Percentiles rank a stretch among this genome's conserved stretches.
phyloP scores from a whole-genome alignment of 2,113 vertebrate species.

The Microtus montanus region DNA sequence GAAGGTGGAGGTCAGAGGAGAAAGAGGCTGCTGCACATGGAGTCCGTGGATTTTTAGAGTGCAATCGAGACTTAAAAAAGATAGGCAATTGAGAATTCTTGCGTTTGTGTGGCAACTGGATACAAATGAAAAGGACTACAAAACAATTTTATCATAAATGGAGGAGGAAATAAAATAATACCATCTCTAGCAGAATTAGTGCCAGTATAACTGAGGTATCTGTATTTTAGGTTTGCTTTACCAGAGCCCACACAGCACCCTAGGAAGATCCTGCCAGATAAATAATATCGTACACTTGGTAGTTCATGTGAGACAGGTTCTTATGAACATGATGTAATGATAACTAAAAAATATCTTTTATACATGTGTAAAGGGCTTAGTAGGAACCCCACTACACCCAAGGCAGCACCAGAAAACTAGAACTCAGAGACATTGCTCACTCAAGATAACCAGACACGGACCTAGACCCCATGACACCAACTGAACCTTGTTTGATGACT shows the following conservation, averaged over 20 bases:
- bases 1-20: constrained; percentile 45
- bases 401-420: neutral
- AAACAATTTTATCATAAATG: neutral
- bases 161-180: constrained; percentile 10
- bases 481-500: neutral
- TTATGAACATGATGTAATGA: neutral
- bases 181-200: neutral
- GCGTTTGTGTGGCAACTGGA: neutral
- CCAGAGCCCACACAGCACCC: neutral
- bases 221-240: neutral
- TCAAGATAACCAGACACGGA: neutral
- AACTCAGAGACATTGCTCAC: neutral
- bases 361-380: neutral
- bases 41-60: neutral
- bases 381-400: neutral
- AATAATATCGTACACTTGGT: neutral
- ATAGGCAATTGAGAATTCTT: neutral
- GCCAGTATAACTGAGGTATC: neutral
- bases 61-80: constrained; percentile 48
- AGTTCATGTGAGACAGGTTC: neutral
- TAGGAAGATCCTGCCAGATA: neutral
- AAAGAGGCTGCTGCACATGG: neutral
- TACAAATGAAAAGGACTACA: neutral
- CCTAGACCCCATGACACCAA: neutral
- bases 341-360: neutral